These are phyloP conservation scores for Gallinago undulata DNA, from an alignment of 2,113 vertebrate species.

Conservation along the genomic window DNA sequence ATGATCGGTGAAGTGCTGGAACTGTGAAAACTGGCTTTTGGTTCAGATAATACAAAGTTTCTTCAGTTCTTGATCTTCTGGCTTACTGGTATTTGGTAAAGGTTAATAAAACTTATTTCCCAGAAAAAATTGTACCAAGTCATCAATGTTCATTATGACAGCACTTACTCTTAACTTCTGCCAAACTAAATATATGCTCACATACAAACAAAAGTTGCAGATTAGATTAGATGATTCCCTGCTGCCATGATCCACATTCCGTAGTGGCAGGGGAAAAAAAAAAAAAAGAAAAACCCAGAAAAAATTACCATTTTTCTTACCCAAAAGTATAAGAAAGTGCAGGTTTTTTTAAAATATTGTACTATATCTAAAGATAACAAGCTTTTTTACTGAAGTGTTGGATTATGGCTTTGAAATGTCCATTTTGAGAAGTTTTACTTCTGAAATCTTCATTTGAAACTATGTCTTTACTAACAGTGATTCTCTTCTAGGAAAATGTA, in stretches of 20 bases:
- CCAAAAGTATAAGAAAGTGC: neutral
- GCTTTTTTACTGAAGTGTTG: neutral
- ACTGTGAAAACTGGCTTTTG: neutral
- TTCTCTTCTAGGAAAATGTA: neutral
- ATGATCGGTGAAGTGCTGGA: neutral
- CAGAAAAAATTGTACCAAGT: neutral
- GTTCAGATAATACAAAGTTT: neutral
- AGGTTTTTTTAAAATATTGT: neutral
- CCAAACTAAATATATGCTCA: constrained; percentile 19
- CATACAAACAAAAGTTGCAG: neutral
- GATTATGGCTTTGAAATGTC: neutral
- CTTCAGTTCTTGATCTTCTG: neutral
- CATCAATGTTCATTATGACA: neutral
- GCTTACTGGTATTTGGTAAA: neutral
- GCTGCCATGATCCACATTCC: neutral
- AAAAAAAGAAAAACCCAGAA: neutral
- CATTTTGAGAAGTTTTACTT: neutral
- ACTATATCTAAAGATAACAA: neutral
- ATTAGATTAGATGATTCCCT: neutral
- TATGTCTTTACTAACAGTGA: neutral
- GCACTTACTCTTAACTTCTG: neutral
- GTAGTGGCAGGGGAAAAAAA: neutral
- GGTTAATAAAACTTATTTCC: neutral
- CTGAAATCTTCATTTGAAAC: neutral
- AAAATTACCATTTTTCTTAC: neutral